These are phyloP conservation scores for Lacanobia oleracea DNA, from an alignment of 2,888 invertebrate species.

Conservation along the genomic window DNA sequence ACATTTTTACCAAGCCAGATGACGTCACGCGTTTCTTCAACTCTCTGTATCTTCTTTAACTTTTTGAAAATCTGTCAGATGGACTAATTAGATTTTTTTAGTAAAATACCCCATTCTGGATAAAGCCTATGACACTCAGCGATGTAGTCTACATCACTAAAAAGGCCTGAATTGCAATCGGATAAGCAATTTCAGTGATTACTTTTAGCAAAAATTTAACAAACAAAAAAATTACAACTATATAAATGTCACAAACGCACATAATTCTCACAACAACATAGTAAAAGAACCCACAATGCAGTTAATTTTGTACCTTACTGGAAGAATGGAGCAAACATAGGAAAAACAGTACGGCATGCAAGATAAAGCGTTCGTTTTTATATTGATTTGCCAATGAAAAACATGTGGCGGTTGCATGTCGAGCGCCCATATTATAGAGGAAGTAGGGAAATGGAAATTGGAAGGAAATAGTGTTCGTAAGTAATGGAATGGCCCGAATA, in stretches of 20 bases:
- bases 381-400: conserved; percentile 60
- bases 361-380: conserved; percentile 41
- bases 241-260: background rate
- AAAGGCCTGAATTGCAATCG: too few species aligned
- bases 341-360: conserved; percentile 26
- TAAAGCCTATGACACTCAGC: too few species aligned
- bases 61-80: too few species aligned
- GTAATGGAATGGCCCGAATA: conserved; percentile 54
- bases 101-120: too few species aligned
- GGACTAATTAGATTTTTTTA: too few species aligned
- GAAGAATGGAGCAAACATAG: conserved; percentile 4
- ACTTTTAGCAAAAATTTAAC: too few species aligned
- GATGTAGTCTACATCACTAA: too few species aligned
- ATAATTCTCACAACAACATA: background rate
- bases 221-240: too few species aligned
- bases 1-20: too few species aligned
- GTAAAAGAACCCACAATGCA: background rate
- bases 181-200: too few species aligned
- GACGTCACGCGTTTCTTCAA: too few species aligned
- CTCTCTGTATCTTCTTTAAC: too few species aligned
- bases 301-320: conserved; percentile 10
- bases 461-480: conserved; percentile 60
- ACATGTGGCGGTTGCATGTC: conserved; percentile 55
- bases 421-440: conserved; percentile 28
- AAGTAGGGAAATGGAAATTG: conserved; percentile 54